Evolutionary conservation across 2,113 vertebrate species (phyloP).

Genomic region (Poicephalus meyeri): DNA sequence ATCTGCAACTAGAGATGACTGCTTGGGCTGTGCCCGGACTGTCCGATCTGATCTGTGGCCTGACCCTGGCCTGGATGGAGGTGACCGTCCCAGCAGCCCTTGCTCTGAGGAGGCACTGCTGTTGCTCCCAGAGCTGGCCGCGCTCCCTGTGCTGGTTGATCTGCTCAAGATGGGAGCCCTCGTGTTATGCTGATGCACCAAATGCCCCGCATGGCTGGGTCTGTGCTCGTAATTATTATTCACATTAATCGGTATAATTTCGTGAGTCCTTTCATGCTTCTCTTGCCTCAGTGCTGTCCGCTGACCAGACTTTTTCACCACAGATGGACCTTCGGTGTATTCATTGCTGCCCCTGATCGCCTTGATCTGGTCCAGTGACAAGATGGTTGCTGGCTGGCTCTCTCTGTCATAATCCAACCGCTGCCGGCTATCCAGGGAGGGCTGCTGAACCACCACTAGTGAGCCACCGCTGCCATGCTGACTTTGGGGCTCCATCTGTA

Average conservation of each 20-base stretch:
- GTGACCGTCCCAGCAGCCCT: slow-evolving; percentile 85
- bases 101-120: slow-evolving; percentile 94
- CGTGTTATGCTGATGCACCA: slow-evolving; percentile 55
- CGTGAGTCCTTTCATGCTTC: slow-evolving; percentile 95
- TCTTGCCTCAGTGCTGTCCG: slow-evolving; percentile 83
- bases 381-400: slow-evolving; percentile 80
- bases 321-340: slow-evolving; percentile 93
- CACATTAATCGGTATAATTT: slow-evolving; percentile 92
- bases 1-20: slow-evolving; percentile 76
- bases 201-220: slow-evolving; percentile 63
- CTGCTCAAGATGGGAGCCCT: slow-evolving; percentile 87
- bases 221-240: slow-evolving; percentile 90
- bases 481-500: slow-evolving; percentile 95
- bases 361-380: slow-evolving; percentile 98
- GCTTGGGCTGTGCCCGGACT: slow-evolving; percentile 89
- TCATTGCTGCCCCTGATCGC: slow-evolving; percentile 94
- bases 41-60: slow-evolving; percentile 77
- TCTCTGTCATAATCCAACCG: slow-evolving; percentile 89
- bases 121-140: slow-evolving; percentile 91
- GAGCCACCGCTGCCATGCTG: slow-evolving; percentile 89
- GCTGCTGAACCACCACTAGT: slow-evolving; percentile 89
- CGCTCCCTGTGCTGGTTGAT: slow-evolving; percentile 93
- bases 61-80: slow-evolving; percentile 72
- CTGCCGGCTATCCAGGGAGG: slow-evolving; percentile 84
- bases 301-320: slow-evolving; percentile 80